Evolutionary conservation across 2,888 invertebrate species (phyloP).

Genomic region (Oxycera nigricornis): DNA sequence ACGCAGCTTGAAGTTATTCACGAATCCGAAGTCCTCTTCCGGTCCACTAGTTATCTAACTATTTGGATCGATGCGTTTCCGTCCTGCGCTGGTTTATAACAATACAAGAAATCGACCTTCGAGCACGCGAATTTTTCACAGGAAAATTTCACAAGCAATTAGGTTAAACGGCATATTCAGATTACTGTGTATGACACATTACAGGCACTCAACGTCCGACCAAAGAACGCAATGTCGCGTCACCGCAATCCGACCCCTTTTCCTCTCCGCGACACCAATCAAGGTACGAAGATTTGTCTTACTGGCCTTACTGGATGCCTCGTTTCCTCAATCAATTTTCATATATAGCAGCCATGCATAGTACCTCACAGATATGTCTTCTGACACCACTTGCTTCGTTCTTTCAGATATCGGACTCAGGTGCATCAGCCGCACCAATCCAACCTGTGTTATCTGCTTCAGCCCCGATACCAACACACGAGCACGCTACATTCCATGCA

Average conservation of each 20-base stretch:
- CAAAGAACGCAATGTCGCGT: neutral
- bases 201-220: neutral
- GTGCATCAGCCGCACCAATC: neutral
- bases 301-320: neutral
- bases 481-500: slow-evolving; percentile 10
- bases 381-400: neutral
- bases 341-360: slow-evolving; percentile 9
- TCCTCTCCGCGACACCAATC: neutral
- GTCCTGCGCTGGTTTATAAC: neutral
- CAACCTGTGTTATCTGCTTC: slow-evolving; percentile 16
- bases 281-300: neutral
- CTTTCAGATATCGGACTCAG: neutral
- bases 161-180: slow-evolving; percentile 31
- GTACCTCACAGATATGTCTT: slow-evolving; percentile 9
- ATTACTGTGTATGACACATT: slow-evolving; percentile 19
- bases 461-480: slow-evolving; percentile 16
- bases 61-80: too few species aligned
- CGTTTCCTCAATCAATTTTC: slow-evolving; percentile 26
- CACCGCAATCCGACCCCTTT: neutral
- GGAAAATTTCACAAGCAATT: slow-evolving; percentile 9
- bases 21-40: neutral
- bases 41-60: neutral
- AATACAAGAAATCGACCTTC: neutral
- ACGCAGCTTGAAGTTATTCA: neutral
- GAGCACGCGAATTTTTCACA: neutral